Evolutionary conservation across 2,888 invertebrate genomes (phyloP).

Genomic region (Rotaria magnacalcarata): DNA sequence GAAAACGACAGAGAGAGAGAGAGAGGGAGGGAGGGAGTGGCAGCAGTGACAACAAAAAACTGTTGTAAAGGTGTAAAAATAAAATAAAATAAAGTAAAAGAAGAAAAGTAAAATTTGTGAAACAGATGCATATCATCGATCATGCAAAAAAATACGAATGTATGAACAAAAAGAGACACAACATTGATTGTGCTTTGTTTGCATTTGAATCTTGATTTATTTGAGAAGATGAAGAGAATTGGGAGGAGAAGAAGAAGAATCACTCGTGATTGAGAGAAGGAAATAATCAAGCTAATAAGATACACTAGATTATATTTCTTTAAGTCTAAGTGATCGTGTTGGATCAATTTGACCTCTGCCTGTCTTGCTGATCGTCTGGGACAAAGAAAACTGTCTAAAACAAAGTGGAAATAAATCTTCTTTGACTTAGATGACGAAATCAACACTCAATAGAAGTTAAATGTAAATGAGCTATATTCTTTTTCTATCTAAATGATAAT

Average conservation of each 20-base stretch:
- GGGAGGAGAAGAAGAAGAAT: neutral
- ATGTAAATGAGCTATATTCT: neutral
- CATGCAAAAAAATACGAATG: neutral
- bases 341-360: neutral
- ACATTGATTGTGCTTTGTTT: slow-evolving; percentile 3
- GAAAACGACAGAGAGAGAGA: neutral
- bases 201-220: slow-evolving; percentile 14
- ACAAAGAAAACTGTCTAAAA: neutral
- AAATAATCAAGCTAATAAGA: slow-evolving; percentile 26
- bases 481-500: neutral
- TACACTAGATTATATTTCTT: neutral
- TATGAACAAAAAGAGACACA: neutral
- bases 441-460: neutral
- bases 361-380: neutral
- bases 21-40: neutral
- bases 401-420: neutral
- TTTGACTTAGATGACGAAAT: neutral
- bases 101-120: neutral
- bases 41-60: neutral
- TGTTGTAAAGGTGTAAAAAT: neutral
- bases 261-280: neutral
- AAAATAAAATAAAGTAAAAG: neutral
- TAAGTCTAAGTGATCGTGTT: neutral
- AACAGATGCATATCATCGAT: neutral
- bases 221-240: neutral